Evolutionary conservation across 2,797 vertebrate genomes (phyloP), one percentile per base, ranked within the genome.

Genomic region (Myripristis murdjan): DNA sequence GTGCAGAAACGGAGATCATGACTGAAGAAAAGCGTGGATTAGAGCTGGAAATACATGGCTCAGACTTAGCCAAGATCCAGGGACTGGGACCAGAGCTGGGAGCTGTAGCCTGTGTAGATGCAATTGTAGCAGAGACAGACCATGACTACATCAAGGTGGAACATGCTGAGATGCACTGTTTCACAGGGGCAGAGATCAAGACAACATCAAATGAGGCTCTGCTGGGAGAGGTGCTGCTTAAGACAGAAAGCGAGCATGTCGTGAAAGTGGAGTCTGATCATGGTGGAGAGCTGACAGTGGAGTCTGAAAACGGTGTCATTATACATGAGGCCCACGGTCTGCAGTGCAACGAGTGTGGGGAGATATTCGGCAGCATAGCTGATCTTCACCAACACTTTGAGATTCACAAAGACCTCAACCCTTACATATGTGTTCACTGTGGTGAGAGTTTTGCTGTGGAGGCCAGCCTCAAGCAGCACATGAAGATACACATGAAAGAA

Each of bases 401-500:
- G 89, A 94, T 95, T 70, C 95, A 95, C 58, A 95, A 95, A 78
- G 95, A 94, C 28, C 94, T 94, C 64, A 94, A 95, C 53, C 95
- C 95, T 2, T 95, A 95, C 80, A 95, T 95, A 70, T 95, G 95
- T 64, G 90, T 95, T 48, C 95, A 95, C 82, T 95, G 95, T 57
- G 95, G 95, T 0, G 95, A 95, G 76, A 95, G 94, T 83, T 95
- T 95, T 69, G 95, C 95, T 6, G 93, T 95, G 24, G 95, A 95
- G 62, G 91, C 95, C 61, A 95, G 95, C 63, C 93, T 95, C 22
- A 94, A 94, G 75, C 94, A 95, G 68, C 95, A 95, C 70, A 95
- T 95, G 95, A 95, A 94, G 79, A 95, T 95, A 70, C 95, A 95
- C 75, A 94, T 95, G 94, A 95, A 95, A 84, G 95, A 95, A 62